Evolutionary conservation across 1,140 invertebrate genomes (phyloP), one percentile per base, ranked within the genome.

Genomic region (Drosophila trapezifrons): DNA sequence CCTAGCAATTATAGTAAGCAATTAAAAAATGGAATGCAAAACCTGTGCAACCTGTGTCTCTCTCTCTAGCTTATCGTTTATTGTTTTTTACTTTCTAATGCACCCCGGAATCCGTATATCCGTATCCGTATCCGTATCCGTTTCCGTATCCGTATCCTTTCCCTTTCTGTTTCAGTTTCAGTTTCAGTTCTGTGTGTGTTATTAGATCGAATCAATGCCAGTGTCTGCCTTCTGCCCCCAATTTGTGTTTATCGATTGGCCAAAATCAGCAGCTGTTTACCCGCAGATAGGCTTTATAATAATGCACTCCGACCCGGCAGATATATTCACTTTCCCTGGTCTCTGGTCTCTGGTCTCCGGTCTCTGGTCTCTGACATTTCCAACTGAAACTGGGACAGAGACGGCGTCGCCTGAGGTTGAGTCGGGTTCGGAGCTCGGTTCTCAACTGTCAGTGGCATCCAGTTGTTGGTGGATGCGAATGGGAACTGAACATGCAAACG

Each of bases 401-500:
- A 43, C 18, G n/a, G n/a, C 3, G 10, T 46, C 10, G 32, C 20
- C 29, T 55, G 56, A 40, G 70, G n/a, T n/a, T n/a, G n/a, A n/a
- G n/a, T n/a, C n/a, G n/a, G n/a, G n/a, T n/a, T 29, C 62, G 29
- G 62, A 55, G 62, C 51, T 45, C 64, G 64, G 58, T 52, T 10
- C 76, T 71, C 43, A 42, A 58, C 80, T 83, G 80, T 83, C 80
- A 85, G 67, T 43, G 70, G 42, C 83, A 70, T 67, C 72, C 71
- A 62, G 75, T 69, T 69, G 62, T 69, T 65, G 60, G 65, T 54
- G 62, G 47, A 55, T 70, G 63, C 67, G 82, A 87, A 87, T 87
- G 84, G 84, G 54, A 89, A 65, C 69, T 63, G 64, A 71, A 82
- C 84, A 87, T 87, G 84, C 84, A 89, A 87, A 89, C 84, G 84